These are phyloP conservation scores for Trachymyrmex cornetzi DNA, from an alignment of 1,140 invertebrate genomes.

Conservation along the genomic window DNA sequence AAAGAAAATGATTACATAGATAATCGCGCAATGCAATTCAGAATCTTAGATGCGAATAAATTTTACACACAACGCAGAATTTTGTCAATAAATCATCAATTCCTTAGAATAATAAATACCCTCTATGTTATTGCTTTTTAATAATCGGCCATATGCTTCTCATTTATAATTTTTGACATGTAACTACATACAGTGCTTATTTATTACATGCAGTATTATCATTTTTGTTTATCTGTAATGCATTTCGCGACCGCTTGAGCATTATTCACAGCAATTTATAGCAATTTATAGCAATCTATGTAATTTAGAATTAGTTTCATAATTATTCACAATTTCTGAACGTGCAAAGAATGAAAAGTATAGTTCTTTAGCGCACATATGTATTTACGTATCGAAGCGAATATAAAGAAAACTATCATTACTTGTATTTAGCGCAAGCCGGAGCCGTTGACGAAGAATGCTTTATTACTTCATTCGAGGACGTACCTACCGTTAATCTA, in stretches of 20 bases:
- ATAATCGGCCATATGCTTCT: conserved; percentile 35
- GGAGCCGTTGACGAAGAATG: conserved; percentile 96
- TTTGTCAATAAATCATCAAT: conserved; percentile 14
- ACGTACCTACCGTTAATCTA: conserved; percentile 93
- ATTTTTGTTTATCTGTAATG: conserved; percentile 22
- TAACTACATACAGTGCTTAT: conserved; percentile 39
- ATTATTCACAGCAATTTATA: not conserved
- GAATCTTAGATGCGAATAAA: not conserved
- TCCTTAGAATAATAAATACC: no score
- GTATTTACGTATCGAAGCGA: not conserved
- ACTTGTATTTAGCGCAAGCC: conserved; percentile 87
- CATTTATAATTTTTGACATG: conserved; percentile 21
- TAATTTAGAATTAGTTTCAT: conserved; percentile 9
- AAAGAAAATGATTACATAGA: conserved; percentile 1
- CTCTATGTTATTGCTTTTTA: conserved; percentile 26
- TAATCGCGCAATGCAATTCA: not conserved
- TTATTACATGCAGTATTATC: conserved; percentile 45
- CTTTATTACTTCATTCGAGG: conserved; percentile 95
- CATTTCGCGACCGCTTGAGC: not conserved
- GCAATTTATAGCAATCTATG: not conserved
- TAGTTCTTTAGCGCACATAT: not conserved
- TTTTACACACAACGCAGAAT: not conserved
- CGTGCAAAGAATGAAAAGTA: conserved; percentile 30
- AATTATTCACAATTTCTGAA: conserved; percentile 13
- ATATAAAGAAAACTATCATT: conserved; percentile 10